phyloP scores from a whole-genome alignment of 2,888 invertebrate species.

The Frankliniella intonsa region DNA sequence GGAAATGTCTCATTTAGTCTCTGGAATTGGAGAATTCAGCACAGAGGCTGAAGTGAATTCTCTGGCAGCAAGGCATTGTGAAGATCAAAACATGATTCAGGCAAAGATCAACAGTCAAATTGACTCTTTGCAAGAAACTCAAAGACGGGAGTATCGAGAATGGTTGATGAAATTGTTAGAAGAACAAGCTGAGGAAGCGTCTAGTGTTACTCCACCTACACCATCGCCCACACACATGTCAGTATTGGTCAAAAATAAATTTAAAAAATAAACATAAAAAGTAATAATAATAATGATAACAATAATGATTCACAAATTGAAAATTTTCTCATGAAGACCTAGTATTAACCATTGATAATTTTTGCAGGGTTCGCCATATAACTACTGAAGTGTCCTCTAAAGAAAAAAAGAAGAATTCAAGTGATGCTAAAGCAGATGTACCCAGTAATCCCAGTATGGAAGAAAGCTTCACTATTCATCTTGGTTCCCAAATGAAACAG shows the following conservation, averaged over 20 bases:
- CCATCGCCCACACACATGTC: constrained; percentile 38
- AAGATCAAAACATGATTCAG: constrained; percentile 75
- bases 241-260: constrained; percentile 32
- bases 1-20: constrained; percentile 84
- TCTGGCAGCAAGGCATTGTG: constrained; percentile 74
- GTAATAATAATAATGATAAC: constrained; percentile 30
- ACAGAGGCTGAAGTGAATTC: constrained; percentile 83
- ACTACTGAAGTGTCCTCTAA: constrained; percentile 16
- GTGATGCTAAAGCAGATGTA: constrained; percentile 33
- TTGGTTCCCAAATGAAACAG: constrained; percentile 96
- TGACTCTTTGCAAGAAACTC: constrained; percentile 76
- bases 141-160: constrained; percentile 78
- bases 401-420: not conserved
- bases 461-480: constrained; percentile 96
- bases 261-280: not conserved
- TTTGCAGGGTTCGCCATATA: constrained; percentile 39
- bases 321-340: too few relatives aligned
- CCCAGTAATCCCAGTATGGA: constrained; percentile 56
- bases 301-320: constrained; percentile 39
- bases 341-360: constrained; percentile 37
- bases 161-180: constrained; percentile 82
- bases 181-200: constrained; percentile 49
- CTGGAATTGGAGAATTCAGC: constrained; percentile 67
- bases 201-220: constrained; percentile 36
- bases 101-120: constrained; percentile 64